These are phyloP conservation scores for Bombus pascuorum DNA, from an alignment of 1,140 invertebrate species.

Conservation along the genomic window DNA sequence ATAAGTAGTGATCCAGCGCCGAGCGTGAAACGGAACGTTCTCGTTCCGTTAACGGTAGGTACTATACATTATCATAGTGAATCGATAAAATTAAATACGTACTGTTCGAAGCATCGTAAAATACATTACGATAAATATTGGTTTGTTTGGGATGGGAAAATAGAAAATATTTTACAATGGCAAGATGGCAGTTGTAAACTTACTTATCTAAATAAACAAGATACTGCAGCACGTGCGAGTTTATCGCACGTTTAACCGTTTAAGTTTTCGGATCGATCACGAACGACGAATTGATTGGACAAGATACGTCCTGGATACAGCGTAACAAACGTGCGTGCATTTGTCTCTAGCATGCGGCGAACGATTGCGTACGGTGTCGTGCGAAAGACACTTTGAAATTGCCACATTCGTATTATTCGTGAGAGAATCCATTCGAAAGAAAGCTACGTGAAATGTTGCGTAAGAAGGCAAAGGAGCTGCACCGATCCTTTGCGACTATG, in stretches of 20 bases:
- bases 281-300: slow-evolving; percentile 20
- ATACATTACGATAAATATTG: background rate
- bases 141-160: background rate
- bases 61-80: background rate
- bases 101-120: background rate
- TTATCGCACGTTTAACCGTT: slow-evolving; percentile 3
- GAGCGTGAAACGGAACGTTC: slow-evolving; percentile 25
- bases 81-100: background rate
- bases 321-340: slow-evolving; percentile 48
- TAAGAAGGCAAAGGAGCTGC: slow-evolving; percentile 6
- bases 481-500: too few relatives aligned
- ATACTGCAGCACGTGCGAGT: background rate
- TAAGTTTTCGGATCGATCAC: background rate
- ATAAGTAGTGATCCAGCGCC: slow-evolving; percentile 39
- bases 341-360: slow-evolving; percentile 13
- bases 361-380: slow-evolving; percentile 34
- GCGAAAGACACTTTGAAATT: slow-evolving; percentile 36
- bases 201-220: background rate
- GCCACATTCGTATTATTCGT: slow-evolving; percentile 29
- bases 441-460: slow-evolving; percentile 22
- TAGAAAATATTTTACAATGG: background rate
- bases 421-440: slow-evolving; percentile 34
- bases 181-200: slow-evolving; percentile 1
- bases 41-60: background rate
- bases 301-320: slow-evolving; percentile 22